Conservation (phyloP, 2,888 invertebrate species). For the Cryptocheilus praepositus region DNA sequence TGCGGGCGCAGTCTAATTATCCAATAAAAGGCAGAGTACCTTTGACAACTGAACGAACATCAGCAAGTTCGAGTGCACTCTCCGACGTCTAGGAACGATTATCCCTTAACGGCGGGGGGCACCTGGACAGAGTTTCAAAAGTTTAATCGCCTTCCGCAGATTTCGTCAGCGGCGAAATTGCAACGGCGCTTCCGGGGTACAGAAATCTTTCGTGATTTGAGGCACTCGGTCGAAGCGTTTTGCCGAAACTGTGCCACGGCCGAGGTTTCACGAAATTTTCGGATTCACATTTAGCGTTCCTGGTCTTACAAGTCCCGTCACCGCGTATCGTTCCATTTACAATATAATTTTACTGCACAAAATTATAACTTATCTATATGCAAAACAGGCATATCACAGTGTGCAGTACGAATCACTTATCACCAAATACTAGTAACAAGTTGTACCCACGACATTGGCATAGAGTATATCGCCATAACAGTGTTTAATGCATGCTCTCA, state of each 20-base stretch:
- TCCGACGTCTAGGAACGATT: background rate
- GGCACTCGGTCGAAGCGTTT: conserved; percentile 49
- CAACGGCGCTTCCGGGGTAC: conserved; percentile 30
- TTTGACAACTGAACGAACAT: conserved; percentile 6
- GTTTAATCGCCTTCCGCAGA: conserved; percentile 66
- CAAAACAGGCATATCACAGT: no score
- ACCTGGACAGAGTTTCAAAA: conserved; percentile 14
- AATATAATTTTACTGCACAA: background rate
- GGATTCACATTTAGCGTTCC: no score
- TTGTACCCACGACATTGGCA: no score
- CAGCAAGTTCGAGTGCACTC: background rate
- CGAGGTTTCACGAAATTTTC: background rate
- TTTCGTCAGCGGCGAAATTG: conserved; percentile 52
- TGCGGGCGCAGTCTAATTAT: conserved; percentile 45
- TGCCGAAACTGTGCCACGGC: conserved; percentile 11
- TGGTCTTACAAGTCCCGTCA: no score
- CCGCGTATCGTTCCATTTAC: background rate
- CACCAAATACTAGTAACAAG: no score
- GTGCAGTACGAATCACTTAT: no score
- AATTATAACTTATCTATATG: no score
- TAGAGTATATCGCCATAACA: no score
- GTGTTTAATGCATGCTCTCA: no score
- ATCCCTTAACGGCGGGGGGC: background rate
- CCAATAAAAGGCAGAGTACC: conserved; percentile 38
- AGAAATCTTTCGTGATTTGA: conserved; percentile 21